Evolutionary conservation across 2,797 vertebrate species (phyloP), one percentile per base, ranked within the genome.

Genomic region (Sebastes umbrosus): DNA sequence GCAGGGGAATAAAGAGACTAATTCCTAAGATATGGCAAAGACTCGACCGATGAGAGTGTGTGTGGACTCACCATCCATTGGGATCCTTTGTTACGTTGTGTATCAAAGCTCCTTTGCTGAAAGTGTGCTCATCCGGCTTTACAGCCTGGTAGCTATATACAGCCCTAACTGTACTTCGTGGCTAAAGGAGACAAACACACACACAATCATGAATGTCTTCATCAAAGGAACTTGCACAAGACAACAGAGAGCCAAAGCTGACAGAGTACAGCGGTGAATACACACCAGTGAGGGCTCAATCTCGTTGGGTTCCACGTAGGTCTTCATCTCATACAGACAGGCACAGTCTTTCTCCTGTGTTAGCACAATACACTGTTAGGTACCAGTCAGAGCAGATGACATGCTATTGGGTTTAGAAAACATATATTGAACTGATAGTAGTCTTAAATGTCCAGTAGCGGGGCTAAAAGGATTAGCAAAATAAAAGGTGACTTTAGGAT

Each of bases 241-340:
- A n/a, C 4, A 32, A 29, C 20, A 57, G 8, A 32, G 3, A 34
- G 6, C 3, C 8, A 2, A 9, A 74, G n/a, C 16, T 20, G 52
- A 32, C 2, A 10, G 6, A 22, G 13, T 16, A 25, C 1, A 46
- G 31, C 8, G 5, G 12, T 16, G 36, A 13, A 24, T 62, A 91
- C 94, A 1, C 96, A 99, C 98, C 97, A 96, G 92, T 22, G 96
- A 90, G 4, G 96, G 96, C n/a, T 96, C 97, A 50, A 99, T 98
- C 94, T 99, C 97, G 62, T 97, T 97, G 52, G 98, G 97, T 25
- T 98, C 96, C 93, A 99, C 98, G 0, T 99, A 99, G 55, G 96
- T 96, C 90, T 96, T 97, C 82, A 96, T 90, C 0, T 97, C 97
- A 60, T 99, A 99, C 63, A 99, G 94, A 4, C 96, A 96, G 77